These are phyloP conservation scores for Bolborhynchus lineola DNA, from an alignment of 2,113 vertebrate species.

Conservation along the genomic window DNA sequence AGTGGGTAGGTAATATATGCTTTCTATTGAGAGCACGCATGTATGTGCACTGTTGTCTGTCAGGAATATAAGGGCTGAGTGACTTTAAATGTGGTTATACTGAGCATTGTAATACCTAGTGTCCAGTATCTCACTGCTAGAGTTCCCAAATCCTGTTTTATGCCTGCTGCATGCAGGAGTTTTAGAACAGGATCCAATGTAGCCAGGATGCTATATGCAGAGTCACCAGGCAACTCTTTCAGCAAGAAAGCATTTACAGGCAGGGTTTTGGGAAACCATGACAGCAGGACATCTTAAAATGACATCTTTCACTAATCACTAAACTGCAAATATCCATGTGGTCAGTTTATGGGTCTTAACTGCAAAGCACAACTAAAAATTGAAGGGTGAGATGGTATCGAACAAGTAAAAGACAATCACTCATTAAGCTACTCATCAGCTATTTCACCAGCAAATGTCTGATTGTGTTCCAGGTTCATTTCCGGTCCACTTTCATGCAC, in stretches of 20 bases:
- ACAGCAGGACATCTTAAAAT: neutral
- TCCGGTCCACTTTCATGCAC: neutral
- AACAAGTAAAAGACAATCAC: neutral
- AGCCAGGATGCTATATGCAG: neutral
- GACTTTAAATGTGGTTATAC: neutral
- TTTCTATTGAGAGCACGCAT: neutral
- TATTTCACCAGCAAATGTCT: neutral
- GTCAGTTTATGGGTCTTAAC: neutral
- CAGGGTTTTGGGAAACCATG: neutral
- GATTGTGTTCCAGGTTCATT: neutral
- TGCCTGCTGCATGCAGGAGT: neutral
- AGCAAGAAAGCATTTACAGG: neutral
- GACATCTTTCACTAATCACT: neutral
- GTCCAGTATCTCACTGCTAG: neutral
- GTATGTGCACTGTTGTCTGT: neutral
- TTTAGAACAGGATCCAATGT: rapidly evolving
- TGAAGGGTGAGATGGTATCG: neutral
- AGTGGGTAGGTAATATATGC: neutral
- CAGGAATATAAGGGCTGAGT: neutral
- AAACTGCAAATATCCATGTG: neutral
- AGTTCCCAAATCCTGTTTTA: neutral
- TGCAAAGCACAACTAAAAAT: neutral
- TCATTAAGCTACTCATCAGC: neutral
- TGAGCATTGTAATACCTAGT: neutral
- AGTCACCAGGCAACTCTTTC: neutral